Percentiles rank a stretch among this genome's conserved stretches.
phyloP scores from a whole-genome alignment of 2,797 vertebrate species.

The Notamacropus eugenii region DNA sequence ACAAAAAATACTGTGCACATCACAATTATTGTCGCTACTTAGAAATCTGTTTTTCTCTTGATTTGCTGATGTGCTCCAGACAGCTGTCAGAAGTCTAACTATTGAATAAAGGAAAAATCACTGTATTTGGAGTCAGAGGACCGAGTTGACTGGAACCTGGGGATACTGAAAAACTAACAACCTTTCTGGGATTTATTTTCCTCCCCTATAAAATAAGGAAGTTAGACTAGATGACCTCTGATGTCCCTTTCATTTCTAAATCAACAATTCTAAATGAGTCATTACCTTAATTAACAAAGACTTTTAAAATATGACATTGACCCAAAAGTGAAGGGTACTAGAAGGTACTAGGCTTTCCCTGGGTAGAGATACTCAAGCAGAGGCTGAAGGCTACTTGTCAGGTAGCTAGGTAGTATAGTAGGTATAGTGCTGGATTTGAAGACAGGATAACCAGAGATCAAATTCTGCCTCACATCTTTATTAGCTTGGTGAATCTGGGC shows the following conservation, averaged over 20 bases:
- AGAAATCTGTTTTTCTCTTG: slow-evolving; percentile 2
- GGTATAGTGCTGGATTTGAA: no score
- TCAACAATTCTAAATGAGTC: no score
- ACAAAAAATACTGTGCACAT: not conserved
- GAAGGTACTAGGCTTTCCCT: no score
- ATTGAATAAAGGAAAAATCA: not conserved
- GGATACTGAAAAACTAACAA: not conserved
- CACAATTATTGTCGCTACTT: not conserved
- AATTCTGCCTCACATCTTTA: not conserved
- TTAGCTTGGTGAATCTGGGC: not conserved
- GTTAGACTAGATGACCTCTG: not conserved
- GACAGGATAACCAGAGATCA: no score
- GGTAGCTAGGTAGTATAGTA: no score
- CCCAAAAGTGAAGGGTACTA: no score
- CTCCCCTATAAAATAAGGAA: not conserved
- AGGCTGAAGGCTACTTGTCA: no score
- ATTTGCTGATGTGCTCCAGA: not conserved
- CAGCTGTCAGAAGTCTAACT: not conserved
- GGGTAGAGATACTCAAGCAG: no score
- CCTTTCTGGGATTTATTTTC: not conserved
- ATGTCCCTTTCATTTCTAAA: not conserved
- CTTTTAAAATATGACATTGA: no score
- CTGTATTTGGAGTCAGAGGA: not conserved
- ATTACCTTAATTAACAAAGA: no score
- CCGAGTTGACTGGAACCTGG: not conserved